Base-by-base conservation (phyloP, 64 coral and sea anemone species). In the Catalaphyllia jardinei region DNA sequence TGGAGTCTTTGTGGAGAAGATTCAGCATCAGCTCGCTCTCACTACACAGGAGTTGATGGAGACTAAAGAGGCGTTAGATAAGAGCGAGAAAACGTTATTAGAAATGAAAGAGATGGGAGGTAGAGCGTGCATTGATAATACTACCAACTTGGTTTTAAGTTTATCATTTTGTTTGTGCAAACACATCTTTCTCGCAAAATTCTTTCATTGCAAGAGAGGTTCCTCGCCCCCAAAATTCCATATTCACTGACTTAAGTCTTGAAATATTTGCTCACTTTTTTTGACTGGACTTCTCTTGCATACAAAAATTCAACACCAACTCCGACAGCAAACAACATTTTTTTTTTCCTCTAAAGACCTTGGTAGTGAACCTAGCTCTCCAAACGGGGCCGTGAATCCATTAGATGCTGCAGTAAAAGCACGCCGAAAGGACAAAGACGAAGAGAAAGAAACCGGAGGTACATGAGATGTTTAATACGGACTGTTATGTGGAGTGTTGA, bases 341-440 rank as follows among this genome's bases (percentile, higher is more conserved):
- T 79, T 60, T 89, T 29, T 72, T 79, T 31, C 17, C 29, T 82
- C 72, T 80, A 29, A 22, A 91, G 89, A 91, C 75, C 71, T 11
- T 25, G 79, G 54, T 61, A 91, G 89, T 64, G 69, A 84, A 63
- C 79, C 89, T 19, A 84, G 89, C 51, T 85, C 81, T 71, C 81
- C 81, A 62, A 91, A 62, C 89, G 25, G 11, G 55, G 67, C 67
- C 59, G 77, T 71, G 51, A 91, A 85, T 73, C 33, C 65, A 20
- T 31, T 91, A 49, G 89, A 79, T 3, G 67, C 89, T 63, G 89
- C 89, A 3, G 79, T 91, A 10, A 91, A 91, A 60, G 78, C 89
- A 39, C 78, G 89, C 17, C 39, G 67, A n/a, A 85, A 91, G 50
- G 88, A 90, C 20, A 28, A 83, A 39, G 79, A 91, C 62, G 62